Conservation (phyloP, 2,888 invertebrate genomes). For the Andrena bucephala region DNA sequence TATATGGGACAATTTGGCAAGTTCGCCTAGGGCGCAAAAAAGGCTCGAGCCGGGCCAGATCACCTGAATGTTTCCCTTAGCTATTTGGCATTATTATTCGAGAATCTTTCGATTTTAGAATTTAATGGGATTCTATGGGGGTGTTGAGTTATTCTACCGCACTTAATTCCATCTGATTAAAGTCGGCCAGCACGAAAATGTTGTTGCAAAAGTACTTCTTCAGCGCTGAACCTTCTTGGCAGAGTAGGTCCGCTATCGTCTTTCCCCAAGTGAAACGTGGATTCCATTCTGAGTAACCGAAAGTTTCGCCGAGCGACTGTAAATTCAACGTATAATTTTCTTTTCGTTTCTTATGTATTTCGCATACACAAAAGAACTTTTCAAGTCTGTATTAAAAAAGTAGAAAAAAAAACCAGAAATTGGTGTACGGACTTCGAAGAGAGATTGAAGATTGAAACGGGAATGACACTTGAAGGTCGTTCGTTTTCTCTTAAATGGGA, state of each 20-base stretch:
- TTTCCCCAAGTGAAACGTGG: slow-evolving; percentile 81
- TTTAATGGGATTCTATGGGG: background rate
- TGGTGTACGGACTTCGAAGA: no score
- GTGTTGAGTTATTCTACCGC: slow-evolving; percentile 49
- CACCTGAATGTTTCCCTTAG: no score
- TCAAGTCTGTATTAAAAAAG: background rate
- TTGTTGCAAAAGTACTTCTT: slow-evolving; percentile 80
- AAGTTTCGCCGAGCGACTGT: slow-evolving; percentile 82
- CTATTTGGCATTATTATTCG: no score
- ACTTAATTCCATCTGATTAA: slow-evolving; percentile 74
- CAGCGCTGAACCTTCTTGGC: slow-evolving; percentile 73
- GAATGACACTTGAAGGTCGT: no score
- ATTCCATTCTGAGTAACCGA: slow-evolving; percentile 82
- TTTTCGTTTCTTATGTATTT: background rate
- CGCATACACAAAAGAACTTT: background rate
- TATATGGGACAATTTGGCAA: no score
- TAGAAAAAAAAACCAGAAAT: no score
- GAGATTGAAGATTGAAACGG: no score
- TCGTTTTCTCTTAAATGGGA: no score
- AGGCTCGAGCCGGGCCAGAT: no score
- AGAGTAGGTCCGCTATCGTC: slow-evolving; percentile 79
- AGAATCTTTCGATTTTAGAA: no score
- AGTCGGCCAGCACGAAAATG: slow-evolving; percentile 78
- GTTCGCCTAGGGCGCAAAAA: no score
- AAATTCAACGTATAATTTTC: slow-evolving; percentile 31